phyloP scores from a whole-genome alignment of 2,797 vertebrate species.

The Ctenopoma kingsleyae region DNA sequence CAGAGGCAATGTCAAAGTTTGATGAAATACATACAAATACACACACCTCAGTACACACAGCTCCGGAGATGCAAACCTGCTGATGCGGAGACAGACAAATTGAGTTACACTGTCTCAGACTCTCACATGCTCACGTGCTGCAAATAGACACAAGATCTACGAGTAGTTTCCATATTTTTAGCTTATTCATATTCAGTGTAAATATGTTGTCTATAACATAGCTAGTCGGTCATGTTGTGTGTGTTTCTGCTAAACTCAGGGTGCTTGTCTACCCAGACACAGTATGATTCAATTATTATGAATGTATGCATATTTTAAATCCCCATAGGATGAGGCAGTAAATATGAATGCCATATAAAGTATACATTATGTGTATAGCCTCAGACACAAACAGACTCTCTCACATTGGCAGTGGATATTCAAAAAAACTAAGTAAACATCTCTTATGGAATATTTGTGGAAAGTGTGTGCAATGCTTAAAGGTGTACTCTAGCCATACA shows the following conservation, averaged over 20 bases:
- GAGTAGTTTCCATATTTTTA: background rate
- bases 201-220: background rate
- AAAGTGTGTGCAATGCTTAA: background rate
- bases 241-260: background rate
- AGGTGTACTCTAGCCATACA: background rate
- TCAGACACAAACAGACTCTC: background rate
- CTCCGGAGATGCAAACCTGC: background rate
- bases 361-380: background rate
- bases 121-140: background rate
- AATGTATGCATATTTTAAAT: constrained; percentile 14
- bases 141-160: background rate
- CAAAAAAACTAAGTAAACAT: background rate
- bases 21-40: background rate
- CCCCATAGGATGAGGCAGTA: background rate
- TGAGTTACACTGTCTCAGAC: background rate
- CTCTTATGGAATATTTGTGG: background rate
- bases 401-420: background rate
- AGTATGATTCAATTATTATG: background rate
- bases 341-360: background rate
- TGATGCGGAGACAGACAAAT: background rate
- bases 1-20: constrained; percentile 7
- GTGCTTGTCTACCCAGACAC: background rate
- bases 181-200: background rate
- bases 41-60: background rate
- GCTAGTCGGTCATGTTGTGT: background rate